Evolutionary conservation across 2,797 vertebrate genomes (phyloP), one percentile per base, ranked within the genome.

Genomic region (Enoplosus armatus): DNA sequence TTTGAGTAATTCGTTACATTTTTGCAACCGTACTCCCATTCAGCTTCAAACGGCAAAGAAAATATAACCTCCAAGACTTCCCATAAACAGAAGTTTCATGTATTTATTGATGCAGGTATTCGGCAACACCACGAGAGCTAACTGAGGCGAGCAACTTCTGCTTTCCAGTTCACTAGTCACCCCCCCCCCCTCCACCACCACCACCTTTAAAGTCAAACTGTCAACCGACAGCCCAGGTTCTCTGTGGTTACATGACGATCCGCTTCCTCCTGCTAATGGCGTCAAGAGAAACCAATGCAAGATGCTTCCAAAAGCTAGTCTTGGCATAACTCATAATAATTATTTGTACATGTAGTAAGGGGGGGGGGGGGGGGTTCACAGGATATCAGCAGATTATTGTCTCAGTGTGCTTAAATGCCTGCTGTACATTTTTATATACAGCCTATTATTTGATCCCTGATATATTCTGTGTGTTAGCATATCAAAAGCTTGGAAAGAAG

Each of bases 91-190:
- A 55, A 1, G n/a, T 66, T 47, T 27, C n/a, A n/a, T n/a, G n/a
- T 2, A 29, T 14, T 3, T 33, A n/a, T 26, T 8, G 20, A 24
- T 24, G 9, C 54, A 48, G 56, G 18, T 26, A 0, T 63, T 75
- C 56, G 27, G 35, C 10, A 20, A 48, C 54, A 62, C 4, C 5
- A 3, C 54, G 35, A 41, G n/a, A 63, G 14, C 14, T 35, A 24
- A 58, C 20, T 33, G 63, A 72, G 31, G 22, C 0, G 26, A 75
- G 60, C 16, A 31, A 37, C 77, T 87, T 87, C 72, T 26, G 62
- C 61, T 82, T 78, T 78, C 50, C 24, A 31, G 12, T 58, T 77
- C 35, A 39, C 16, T 63, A 18, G 41, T 84, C 85, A 62, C 43
- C 63, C 37, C 33, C n/a, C 15, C 76, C 58, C 4, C 11, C 65